Evolutionary conservation across 1,140 invertebrate genomes (phyloP).

Genomic region (Choristoneura fumiferana): DNA sequence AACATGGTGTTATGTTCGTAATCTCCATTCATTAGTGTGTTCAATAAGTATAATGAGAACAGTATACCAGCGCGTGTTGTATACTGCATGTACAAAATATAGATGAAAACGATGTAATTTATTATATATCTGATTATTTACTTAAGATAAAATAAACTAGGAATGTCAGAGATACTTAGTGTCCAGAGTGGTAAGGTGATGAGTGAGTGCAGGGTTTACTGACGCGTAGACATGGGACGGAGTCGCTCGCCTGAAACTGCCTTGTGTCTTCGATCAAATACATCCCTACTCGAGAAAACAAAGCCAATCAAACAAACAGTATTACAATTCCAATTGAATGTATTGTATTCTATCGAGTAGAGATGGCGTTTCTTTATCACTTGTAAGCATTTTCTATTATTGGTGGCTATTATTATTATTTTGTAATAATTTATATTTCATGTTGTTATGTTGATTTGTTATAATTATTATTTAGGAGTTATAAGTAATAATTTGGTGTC

Average conservation of each 20-base stretch:
- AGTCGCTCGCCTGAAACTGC: neutral
- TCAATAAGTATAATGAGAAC: conserved; percentile 29
- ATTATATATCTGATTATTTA: conserved; percentile 25
- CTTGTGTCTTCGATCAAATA: conserved; percentile 15
- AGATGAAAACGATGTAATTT: conserved; percentile 41
- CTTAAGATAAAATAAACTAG: conserved; percentile 12
- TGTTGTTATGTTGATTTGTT: conserved; percentile 19
- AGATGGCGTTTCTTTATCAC: neutral
- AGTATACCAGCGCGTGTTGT: conserved; percentile 20
- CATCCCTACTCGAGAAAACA: neutral
- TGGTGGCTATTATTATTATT: conserved; percentile 15
- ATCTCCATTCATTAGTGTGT: conserved; percentile 54
- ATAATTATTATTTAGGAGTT: conserved; percentile 13
- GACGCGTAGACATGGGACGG: neutral
- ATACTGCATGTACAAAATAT: conserved; percentile 55
- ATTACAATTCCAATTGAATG: conserved; percentile 15
- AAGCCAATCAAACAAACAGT: conserved; percentile 7
- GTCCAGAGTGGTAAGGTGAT: conserved; percentile 7
- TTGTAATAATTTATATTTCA: conserved; percentile 16
- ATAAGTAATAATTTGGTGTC: conserved; percentile 14
- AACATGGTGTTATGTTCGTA: conserved; percentile 28
- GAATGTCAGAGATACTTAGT: conserved; percentile 11
- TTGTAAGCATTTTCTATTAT: neutral
- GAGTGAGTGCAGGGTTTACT: neutral
- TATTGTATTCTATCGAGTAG: conserved; percentile 1